Base-by-base conservation (phyloP, 2,797 vertebrate genomes). In the Paguma larvata region DNA sequence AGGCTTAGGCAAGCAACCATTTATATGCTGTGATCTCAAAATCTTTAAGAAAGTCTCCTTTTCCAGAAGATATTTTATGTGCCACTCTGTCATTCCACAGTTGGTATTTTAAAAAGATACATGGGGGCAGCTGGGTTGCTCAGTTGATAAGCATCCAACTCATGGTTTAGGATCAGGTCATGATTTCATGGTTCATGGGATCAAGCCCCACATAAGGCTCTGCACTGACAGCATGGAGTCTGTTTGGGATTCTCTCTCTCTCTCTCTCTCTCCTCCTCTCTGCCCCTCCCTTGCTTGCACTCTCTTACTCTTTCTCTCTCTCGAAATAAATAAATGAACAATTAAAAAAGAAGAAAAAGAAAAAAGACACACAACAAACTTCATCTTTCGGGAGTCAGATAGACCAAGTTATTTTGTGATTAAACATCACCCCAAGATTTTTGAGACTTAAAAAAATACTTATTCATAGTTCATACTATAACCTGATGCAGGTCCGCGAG, bases 391-490 rank as follows among this genome's bases (percentile, higher is more conserved):
- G 18, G 51, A 44, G 30, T 72, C 34, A 80, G 11, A 78, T n/a
- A 94, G 34, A 44, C 6, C 19, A 87, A 89, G 13, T 85, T 78
- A 83, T 93, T 93, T 72, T 77, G 21, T 65, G 73, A 53, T 91
- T 65, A 53, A 32, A 96, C 3, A 79, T 8, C 34, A 48, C 10
- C 56, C 1, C 5, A 32, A 10, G 38, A 53, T n/a, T 84, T 93
- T 92, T 62, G 68, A 91, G 67, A 3, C 18, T 87, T 65, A 56
- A 48, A 30, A 67, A 34, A 77, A 15, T 73, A n/a, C 12, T 23
- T 84, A 56, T 63, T 70, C 78, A 6, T 70, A 11, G 9, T 83
- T 32, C 19, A 51, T 30, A 30, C 3, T 44, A 1, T 56, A 27
- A 59, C 25, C 2, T n/a, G 7, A 2, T 14, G 1, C 21, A 77